Evolutionary conservation across 1,140 invertebrate species (phyloP).

Genomic region (Monomorium pharaonis): DNA sequence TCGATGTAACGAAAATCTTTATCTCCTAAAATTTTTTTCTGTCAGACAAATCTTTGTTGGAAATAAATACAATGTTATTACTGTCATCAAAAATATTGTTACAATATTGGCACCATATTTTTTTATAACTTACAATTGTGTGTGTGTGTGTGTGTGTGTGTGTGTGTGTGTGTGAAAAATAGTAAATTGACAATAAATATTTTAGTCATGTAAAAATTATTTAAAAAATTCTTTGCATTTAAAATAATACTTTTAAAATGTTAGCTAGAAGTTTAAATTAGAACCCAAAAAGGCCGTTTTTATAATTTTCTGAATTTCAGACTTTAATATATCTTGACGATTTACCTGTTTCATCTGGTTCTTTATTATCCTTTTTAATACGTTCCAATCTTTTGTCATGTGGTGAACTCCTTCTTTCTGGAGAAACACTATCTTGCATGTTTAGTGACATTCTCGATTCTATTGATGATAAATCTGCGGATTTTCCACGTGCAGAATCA

Average conservation of each 20-base stretch:
- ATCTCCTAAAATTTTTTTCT: constrained; percentile 28
- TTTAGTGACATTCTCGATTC: constrained; percentile 57
- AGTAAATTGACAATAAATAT: neutral
- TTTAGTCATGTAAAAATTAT: neutral
- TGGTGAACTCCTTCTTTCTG: constrained; percentile 19
- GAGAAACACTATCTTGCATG: constrained; percentile 15
- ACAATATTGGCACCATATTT: neutral
- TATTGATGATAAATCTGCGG: constrained; percentile 65
- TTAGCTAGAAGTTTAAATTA: neutral
- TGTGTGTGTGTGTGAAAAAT: neutral
- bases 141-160: neutral
- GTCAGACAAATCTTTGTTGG: constrained; percentile 1
- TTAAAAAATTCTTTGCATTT: neutral
- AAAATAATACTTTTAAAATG: neutral
- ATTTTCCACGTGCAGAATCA: constrained; percentile 81
- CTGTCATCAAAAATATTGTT: neutral
- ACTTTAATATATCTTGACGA: neutral
- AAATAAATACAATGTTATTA: neutral
- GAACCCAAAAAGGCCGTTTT: neutral
- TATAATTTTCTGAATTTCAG: neutral
- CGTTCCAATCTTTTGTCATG: neutral
- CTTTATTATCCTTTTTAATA: neutral
- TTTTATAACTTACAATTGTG: neutral
- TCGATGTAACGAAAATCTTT: constrained; percentile 76
- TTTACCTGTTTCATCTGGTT: constrained; percentile 30